Base-by-base conservation (phyloP, 2,888 invertebrate species). In the Lithophane semibrunnea region DNA sequence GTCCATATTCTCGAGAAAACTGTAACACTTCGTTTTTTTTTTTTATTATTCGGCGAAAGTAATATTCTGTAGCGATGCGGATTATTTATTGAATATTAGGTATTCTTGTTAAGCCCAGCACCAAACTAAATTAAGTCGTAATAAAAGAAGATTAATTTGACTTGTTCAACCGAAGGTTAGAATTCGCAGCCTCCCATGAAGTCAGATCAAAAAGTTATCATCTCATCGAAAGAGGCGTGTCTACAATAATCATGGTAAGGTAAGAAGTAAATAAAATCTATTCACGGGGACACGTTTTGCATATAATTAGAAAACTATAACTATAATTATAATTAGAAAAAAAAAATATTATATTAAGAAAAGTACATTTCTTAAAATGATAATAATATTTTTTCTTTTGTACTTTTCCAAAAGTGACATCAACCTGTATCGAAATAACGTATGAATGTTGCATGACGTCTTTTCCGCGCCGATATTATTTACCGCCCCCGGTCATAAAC, bases 401-500 rank as follows among this genome's bases (percentile, higher is more conserved):
- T 29, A 29, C 29, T 29, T 29, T 29, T 29, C 29, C 29, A 29
- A 77, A 69, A 24, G 1, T 3, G 42, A 29, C 37, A 90, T 68
- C 92, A 91, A 1, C 88, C 93, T 93, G 91, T 93, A 91, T 61
- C 80, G 49, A 68, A 85, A 92, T 91, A 89, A 87, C 90, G 91
- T 90, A 96, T 96, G 96, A 95, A 96, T 96, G 95, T 96, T 95
- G 95, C 94, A 96, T 96, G 96, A 94, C 94, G 92, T 93, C 77
- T 71, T 93, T 93, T 93, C 90, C 92, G 94, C 93, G 93, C 90
- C 91, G 94, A 92, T 96, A 96, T 96, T 96, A 95, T 96, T 96
- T 95, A 95, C 95, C 95, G 94, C 94, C 94, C 93, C 91, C 89
- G 83, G 91, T 93, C 89, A 95, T 96, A 96, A 96, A 96, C 92